Conservation (phyloP, 2,113 vertebrate genomes). For the Oreochromis tanganicae region DNA sequence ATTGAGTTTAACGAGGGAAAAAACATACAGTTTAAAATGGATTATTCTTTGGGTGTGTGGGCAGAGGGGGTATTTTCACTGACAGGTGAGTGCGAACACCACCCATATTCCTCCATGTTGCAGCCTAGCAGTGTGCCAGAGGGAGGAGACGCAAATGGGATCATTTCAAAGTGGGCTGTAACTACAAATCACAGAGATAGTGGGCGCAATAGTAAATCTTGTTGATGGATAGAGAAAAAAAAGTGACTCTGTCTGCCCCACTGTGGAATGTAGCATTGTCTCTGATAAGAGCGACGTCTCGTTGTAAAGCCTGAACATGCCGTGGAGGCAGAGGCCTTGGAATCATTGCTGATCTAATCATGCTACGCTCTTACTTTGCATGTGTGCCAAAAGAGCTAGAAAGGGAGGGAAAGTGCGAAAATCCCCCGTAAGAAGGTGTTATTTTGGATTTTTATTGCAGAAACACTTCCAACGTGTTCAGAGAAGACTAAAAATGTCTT, state of each 20-base stretch:
- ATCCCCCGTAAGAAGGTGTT: background rate
- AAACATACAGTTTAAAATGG: background rate
- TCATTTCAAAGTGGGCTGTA: constrained; percentile 19
- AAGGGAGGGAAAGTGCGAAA: background rate
- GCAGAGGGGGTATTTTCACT: background rate
- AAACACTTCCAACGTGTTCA: background rate
- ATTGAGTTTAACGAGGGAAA: background rate
- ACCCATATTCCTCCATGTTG: background rate
- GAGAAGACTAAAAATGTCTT: background rate
- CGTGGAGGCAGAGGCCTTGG: constrained; percentile 22
- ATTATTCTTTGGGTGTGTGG: background rate
- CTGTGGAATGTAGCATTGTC: constrained; percentile 50
- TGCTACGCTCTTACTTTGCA: constrained; percentile 35
- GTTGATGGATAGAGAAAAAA: constrained; percentile 9
- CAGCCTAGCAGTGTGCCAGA: background rate
- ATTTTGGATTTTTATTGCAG: background rate
- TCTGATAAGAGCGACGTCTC: constrained; percentile 39
- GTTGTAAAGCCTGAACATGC: constrained; percentile 39
- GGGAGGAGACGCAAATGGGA: background rate
- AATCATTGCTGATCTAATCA: constrained; percentile 47
- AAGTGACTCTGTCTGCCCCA: constrained; percentile 28
- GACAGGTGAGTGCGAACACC: background rate
- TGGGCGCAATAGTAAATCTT: constrained; percentile 42
- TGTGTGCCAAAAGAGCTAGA: constrained; percentile 5
- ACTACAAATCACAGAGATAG: constrained; percentile 53